Evolutionary conservation across 2,797 vertebrate genomes (phyloP), one percentile per base, ranked within the genome.

Genomic region (Mycteria americana): DNA sequence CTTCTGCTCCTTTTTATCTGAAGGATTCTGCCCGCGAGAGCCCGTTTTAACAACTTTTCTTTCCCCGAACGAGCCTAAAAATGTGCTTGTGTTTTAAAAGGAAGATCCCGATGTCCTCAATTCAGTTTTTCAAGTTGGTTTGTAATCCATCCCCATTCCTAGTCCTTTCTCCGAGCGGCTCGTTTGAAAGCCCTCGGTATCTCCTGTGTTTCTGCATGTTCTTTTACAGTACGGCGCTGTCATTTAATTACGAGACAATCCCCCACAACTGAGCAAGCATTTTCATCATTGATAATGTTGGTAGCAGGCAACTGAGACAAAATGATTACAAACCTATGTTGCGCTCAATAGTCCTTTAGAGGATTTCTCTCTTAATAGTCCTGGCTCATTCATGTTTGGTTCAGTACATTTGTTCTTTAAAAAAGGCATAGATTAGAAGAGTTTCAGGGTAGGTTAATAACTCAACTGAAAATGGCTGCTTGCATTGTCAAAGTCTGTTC

Each of bases 391-490:
- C 98, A 97, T 96, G 97, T 98, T 97, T 97, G 96, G 96, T 98
- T 97, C 97, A 96, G 97, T 97, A 98, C 97, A 96, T 98, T 98
- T 98, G 97, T 97, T 98, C 97, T 96, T 97, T 95, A 96, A 98
- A 97, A 97, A 97, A 97, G 97, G 96, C 96, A 54, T 97, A 97
- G 98, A 97, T 98, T 97, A 98, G 97, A 95, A 98, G 98, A 98
- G 98, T 98, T 98, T 97, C 97, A 95, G 97, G 96, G 97, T 96
- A 97, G 98, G 98, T 98, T 98, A 98, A 98, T 98, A 98, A 98
- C 98, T 97, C 97, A 96, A 70, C 98, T 98, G 98, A 98, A 98
- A 98, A 98, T 98, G 97, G 98, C 98, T 94, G 97, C 97, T 97
- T 30, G 88, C 96, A 97, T 98, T 98, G 98, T 98, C 76, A 88